Evolutionary conservation across 2,797 vertebrate species (phyloP).

Genomic region (Paedocypris micromegethes): DNA sequence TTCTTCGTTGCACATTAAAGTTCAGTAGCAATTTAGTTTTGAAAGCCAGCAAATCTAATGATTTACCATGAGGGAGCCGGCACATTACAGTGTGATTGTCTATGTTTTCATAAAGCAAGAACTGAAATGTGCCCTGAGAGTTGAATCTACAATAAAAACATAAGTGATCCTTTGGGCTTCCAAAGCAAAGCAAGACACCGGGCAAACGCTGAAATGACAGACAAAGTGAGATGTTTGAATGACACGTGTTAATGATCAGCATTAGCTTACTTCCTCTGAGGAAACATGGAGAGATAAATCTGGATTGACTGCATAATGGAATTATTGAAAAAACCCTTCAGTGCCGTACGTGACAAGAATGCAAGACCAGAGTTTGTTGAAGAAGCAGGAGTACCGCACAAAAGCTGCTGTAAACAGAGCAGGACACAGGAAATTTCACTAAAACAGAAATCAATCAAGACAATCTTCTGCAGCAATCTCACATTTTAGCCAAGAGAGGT

Average conservation of each 20-base stretch:
- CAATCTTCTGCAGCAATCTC: constrained; percentile 18
- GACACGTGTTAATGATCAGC: constrained; percentile 17
- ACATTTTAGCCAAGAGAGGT: constrained; percentile 23
- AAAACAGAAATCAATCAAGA: constrained; percentile 40
- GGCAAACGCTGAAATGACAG: constrained; percentile 24
- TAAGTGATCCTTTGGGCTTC: constrained; percentile 16
- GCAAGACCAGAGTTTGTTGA: constrained; percentile 10
- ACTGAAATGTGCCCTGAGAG: background rate
- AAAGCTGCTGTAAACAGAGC: constrained; percentile 21
- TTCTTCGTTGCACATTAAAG: background rate
- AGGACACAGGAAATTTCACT: constrained; percentile 12
- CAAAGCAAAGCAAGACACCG: constrained; percentile 14
- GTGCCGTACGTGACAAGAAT: constrained; percentile 19
- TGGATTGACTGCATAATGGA: background rate
- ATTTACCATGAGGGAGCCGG: constrained; percentile 30
- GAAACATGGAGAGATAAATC: constrained; percentile 3
- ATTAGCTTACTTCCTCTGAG: background rate
- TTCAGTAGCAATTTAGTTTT: background rate
- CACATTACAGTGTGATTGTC: constrained; percentile 30
- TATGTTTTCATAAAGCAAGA: constrained; percentile 36
- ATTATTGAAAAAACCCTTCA: constrained; percentile 17
- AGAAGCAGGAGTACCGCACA: constrained; percentile 23
- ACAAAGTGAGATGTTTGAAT: background rate
- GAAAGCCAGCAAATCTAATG: background rate
- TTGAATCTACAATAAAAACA: background rate